These are phyloP conservation scores for Penaeus japonicus DNA, from an alignment of 1,140 invertebrate genomes.

Conservation along the genomic window DNA sequence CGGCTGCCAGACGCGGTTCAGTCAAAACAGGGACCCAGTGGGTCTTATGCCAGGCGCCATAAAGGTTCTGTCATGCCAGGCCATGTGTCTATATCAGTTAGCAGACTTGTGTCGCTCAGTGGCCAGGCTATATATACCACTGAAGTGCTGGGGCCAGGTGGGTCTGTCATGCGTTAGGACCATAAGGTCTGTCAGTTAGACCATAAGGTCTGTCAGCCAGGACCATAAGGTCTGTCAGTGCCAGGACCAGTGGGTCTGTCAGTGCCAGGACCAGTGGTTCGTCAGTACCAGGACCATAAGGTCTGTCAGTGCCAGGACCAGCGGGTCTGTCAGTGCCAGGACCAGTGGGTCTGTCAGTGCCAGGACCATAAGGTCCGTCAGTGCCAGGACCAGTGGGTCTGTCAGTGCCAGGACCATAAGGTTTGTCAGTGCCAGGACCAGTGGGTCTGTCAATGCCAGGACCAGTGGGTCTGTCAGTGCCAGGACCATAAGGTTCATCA, in stretches of 20 bases:
- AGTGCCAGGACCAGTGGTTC: not conserved
- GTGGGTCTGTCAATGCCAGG: not conserved
- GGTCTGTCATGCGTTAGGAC: not conserved
- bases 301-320: not conserved
- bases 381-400: not conserved
- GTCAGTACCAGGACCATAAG: not conserved
- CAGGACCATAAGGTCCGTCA: not conserved
- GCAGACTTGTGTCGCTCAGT: too few relatives aligned
- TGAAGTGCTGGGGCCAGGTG: not conserved
- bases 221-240: not conserved
- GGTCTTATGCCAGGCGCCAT: too few relatives aligned
- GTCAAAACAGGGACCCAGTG: too few relatives aligned
- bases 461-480: not conserved
- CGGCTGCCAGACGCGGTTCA: too few relatives aligned
- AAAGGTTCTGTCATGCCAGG: too few relatives aligned
- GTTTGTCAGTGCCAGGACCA: not conserved
- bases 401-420: constrained; percentile 9
- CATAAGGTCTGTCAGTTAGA: not conserved
- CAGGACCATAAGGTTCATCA: not conserved
- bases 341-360: not conserved
- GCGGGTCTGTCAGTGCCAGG: not conserved
- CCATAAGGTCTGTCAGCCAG: not conserved
- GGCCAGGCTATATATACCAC: too few relatives aligned
- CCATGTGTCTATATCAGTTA: too few relatives aligned
- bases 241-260: not conserved